phyloP scores from a whole-genome alignment of 2,797 vertebrate species.

The Micropoecilia bifurca region DNA sequence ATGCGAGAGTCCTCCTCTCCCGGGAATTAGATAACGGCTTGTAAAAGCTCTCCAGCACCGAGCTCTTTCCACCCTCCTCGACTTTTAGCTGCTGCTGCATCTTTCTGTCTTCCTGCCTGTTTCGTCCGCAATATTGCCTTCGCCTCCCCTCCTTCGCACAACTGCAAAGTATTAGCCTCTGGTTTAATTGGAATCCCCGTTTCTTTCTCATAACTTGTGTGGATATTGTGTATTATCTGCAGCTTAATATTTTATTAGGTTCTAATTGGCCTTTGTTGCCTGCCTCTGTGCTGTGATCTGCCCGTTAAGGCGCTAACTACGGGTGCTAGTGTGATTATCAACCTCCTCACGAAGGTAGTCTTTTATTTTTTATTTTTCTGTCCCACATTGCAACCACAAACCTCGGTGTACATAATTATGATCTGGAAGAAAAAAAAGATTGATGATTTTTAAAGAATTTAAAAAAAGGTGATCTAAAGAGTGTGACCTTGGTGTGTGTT shows the following conservation, averaged over 20 bases:
- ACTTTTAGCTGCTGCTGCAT: constrained; percentile 54
- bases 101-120: constrained; percentile 47
- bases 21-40: constrained; percentile 81
- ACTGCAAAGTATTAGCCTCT: constrained; percentile 50
- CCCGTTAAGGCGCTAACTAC: constrained; percentile 42
- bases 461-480: not conserved
- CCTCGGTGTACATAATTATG: not conserved
- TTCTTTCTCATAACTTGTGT: constrained; percentile 57
- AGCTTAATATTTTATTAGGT: constrained; percentile 76
- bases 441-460: not conserved
- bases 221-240: constrained; percentile 71
- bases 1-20: constrained; percentile 76
- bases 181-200: constrained; percentile 62
- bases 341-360: not conserved
- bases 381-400: not conserved
- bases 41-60: constrained; percentile 75
- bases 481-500: not conserved
- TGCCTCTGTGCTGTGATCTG: constrained; percentile 51
- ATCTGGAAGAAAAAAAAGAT: not conserved
- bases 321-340: not conserved
- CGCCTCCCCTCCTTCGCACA: constrained; percentile 51
- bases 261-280: constrained; percentile 75
- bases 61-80: constrained; percentile 46
- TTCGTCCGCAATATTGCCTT: constrained; percentile 57
- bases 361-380: not conserved